Evolutionary conservation across 2,888 invertebrate species (phyloP).

Genomic region (Patella pellucida): DNA sequence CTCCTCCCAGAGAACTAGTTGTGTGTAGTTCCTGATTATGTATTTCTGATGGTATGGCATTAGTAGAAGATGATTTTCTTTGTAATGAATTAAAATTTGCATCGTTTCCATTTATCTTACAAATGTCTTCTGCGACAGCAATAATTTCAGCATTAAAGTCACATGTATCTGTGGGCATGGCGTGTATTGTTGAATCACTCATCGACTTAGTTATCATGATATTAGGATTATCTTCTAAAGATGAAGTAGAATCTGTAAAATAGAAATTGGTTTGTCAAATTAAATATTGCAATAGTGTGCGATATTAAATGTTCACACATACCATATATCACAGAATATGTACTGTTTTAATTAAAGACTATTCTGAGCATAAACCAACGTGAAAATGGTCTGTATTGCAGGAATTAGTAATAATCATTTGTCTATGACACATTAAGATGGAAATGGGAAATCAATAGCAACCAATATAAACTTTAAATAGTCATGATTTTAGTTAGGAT

Average conservation of each 20-base stretch:
- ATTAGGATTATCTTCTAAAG: slow-evolving; percentile 13
- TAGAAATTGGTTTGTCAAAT: too few species aligned
- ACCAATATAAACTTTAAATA: too few species aligned
- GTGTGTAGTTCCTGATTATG: slow-evolving; percentile 15
- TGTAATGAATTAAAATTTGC: background rate
- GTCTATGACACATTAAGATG: too few species aligned
- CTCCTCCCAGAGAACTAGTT: slow-evolving; percentile 29
- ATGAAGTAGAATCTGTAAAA: slow-evolving; percentile 1
- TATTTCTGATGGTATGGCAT: slow-evolving; percentile 1
- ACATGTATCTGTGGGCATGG: slow-evolving; percentile 5
- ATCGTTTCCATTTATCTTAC: background rate
- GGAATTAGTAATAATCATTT: too few species aligned
- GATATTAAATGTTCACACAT: too few species aligned
- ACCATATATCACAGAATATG: too few species aligned
- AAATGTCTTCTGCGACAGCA: background rate
- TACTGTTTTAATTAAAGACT: too few species aligned
- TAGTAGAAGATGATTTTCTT: background rate
- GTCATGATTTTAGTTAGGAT: too few species aligned
- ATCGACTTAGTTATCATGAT: slow-evolving; percentile 40
- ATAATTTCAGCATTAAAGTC: background rate
- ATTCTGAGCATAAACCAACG: too few species aligned
- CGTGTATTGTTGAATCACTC: slow-evolving; percentile 49
- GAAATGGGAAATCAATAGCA: too few species aligned
- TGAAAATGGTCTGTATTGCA: too few species aligned
- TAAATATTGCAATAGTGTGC: too few species aligned